Evolutionary conservation across 2,113 vertebrate genomes (phyloP).

Genomic region (Tyto alba): DNA sequence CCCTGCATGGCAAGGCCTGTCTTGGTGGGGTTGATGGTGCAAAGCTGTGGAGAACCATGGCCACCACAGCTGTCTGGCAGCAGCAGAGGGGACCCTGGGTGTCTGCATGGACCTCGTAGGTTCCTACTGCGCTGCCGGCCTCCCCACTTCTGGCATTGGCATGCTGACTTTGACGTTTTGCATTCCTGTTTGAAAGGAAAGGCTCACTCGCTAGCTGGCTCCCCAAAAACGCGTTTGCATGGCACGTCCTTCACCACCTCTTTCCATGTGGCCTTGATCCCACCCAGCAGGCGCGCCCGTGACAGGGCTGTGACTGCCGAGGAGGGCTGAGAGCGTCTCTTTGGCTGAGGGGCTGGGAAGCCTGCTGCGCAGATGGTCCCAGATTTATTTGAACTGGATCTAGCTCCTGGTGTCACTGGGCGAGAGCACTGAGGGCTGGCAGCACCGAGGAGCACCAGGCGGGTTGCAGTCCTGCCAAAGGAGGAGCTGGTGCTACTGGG

Average conservation of each 20-base stretch:
- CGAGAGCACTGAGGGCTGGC: background rate
- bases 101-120: fast-evolving
- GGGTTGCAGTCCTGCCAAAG: background rate
- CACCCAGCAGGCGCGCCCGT: fast-evolving
- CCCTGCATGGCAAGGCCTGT: background rate
- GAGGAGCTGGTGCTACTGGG: background rate
- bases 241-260: background rate
- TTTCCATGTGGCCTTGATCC: background rate
- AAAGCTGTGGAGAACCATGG: fast-evolving
- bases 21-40: background rate
- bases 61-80: background rate
- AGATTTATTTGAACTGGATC: background rate
- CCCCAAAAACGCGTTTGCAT: fast-evolving
- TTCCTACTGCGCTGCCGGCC: background rate
- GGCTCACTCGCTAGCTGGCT: background rate
- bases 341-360: background rate
- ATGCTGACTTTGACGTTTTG: background rate
- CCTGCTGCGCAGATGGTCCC: background rate
- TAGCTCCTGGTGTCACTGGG: background rate
- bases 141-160: background rate
- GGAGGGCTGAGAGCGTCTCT: background rate
- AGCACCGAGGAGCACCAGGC: fast-evolving
- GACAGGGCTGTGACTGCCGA: background rate
- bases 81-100: background rate
- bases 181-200: background rate